These are phyloP conservation scores for Eristalinus sepulchralis DNA, from an alignment of 2,888 invertebrate genomes.

Conservation along the genomic window DNA sequence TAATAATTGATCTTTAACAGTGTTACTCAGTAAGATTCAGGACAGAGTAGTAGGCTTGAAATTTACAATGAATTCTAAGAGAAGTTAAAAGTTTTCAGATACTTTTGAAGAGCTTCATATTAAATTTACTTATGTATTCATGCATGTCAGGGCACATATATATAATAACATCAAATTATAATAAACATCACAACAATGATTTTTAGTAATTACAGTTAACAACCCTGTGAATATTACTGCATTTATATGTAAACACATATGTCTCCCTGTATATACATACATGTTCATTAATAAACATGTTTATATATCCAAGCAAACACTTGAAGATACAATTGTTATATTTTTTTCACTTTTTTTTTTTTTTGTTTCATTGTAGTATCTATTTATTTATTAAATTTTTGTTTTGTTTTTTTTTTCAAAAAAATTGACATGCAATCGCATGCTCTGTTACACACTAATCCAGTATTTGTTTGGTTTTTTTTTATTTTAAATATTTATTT, in stretches of 20 bases:
- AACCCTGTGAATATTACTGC: constrained; percentile 67
- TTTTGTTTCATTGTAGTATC: constrained; percentile 32
- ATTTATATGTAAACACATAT: background rate
- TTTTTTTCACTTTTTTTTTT: too few species aligned
- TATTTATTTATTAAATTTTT: constrained; percentile 46
- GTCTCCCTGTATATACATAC: too few species aligned
- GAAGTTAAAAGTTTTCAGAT: background rate
- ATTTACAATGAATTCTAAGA: background rate
- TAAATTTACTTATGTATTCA: background rate
- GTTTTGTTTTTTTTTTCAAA: constrained; percentile 40
- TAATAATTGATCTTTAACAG: background rate
- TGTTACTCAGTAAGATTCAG: background rate
- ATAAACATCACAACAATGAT: constrained; percentile 54
- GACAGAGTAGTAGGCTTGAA: background rate
- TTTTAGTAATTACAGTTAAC: constrained; percentile 52
- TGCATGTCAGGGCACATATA: constrained; percentile 36
- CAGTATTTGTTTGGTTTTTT: constrained; percentile 20
- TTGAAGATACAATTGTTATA: constrained; percentile 14
- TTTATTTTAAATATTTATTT: constrained; percentile 55
- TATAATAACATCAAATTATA: constrained; percentile 2
- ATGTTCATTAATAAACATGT: background rate
- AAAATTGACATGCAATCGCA: constrained; percentile 38
- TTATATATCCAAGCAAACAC: background rate
- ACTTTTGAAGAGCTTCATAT: background rate
- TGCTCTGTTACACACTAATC: constrained; percentile 1